A percentile compares a stretch with the other conserved stretches of the same genome.
These are phyloP conservation scores for Habrosyne pyritoides DNA, from an alignment of 2,888 invertebrate species.

Conservation along the genomic window DNA sequence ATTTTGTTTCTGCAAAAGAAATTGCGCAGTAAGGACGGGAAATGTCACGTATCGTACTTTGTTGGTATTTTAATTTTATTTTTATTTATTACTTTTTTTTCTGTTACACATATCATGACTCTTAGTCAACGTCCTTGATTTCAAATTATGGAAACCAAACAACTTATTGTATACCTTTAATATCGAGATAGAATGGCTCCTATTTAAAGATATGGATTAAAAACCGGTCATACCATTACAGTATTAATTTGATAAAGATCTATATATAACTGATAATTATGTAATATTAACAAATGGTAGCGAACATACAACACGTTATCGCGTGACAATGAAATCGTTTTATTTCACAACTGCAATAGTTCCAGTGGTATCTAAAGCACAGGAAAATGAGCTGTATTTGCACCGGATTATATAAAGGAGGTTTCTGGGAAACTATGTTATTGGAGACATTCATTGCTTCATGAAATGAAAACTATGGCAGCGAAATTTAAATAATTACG, in stretches of 20 bases:
- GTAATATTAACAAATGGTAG: not conserved
- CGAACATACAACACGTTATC: not conserved
- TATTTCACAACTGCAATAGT: not conserved
- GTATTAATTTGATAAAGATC: not conserved
- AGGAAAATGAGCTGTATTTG: not conserved
- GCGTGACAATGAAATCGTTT: not conserved
- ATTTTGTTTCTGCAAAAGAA: constrained; percentile 12
- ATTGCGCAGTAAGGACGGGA: constrained; percentile 19
- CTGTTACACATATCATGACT: too few species aligned
- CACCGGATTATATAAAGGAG: not conserved
- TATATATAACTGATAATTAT: not conserved
- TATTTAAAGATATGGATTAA: too few species aligned
- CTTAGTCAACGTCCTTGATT: too few species aligned
- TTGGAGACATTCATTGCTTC: not conserved
- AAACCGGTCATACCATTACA: too few species aligned
- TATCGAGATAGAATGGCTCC: too few species aligned
- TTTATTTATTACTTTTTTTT: too few species aligned
- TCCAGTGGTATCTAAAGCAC: not conserved
- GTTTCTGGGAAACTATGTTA: not conserved
- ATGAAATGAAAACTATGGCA: not conserved
- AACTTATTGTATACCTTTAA: too few species aligned
- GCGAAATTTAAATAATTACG: not conserved
- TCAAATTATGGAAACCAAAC: too few species aligned
- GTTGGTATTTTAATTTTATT: too few species aligned
- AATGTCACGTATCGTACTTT: constrained; percentile 7